Percentiles rank a stretch among this genome's conserved stretches.
Conservation (phyloP, 2,797 vertebrate genomes). For the Pseudochirops corinnae region DNA sequence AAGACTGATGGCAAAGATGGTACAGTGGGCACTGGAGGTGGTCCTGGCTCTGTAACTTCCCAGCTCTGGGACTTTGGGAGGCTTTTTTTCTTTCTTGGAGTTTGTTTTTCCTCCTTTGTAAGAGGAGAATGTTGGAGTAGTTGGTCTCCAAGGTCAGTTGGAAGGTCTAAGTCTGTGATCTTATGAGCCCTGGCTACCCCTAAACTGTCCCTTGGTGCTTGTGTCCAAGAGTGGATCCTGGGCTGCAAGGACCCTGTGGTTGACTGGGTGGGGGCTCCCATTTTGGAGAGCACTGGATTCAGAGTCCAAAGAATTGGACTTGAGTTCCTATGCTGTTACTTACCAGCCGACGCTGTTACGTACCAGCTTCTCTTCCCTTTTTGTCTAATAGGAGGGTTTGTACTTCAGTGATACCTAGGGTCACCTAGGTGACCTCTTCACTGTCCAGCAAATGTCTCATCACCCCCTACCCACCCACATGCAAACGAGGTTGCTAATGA, state of each 20-base stretch:
- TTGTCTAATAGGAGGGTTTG: neutral
- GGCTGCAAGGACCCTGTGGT: neutral
- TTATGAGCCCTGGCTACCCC: neutral
- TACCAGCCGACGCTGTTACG: too few relatives aligned
- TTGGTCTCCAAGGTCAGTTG: neutral
- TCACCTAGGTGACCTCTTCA: neutral
- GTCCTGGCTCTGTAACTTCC: neutral
- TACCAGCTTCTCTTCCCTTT: too few relatives aligned
- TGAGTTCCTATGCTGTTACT: too few relatives aligned
- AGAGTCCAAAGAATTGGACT: neutral
- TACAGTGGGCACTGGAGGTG: neutral
- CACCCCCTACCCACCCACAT: too few relatives aligned
- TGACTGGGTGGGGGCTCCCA: neutral
- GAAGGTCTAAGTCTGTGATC: neutral
- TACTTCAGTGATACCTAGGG: neutral
- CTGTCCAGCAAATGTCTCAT: neutral
- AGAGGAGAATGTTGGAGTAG: neutral
- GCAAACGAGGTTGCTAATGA: neutral
- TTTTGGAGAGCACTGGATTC: neutral
- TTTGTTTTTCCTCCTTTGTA: neutral
- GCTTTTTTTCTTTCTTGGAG: neutral
- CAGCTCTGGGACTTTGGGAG: too few relatives aligned
- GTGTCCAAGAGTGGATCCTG: neutral
- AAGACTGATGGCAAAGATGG: neutral
- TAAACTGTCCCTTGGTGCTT: neutral